Percentiles rank a stretch among this genome's conserved stretches.
Conservation (phyloP, 2,888 invertebrate genomes). For the Limenitis camilla region DNA sequence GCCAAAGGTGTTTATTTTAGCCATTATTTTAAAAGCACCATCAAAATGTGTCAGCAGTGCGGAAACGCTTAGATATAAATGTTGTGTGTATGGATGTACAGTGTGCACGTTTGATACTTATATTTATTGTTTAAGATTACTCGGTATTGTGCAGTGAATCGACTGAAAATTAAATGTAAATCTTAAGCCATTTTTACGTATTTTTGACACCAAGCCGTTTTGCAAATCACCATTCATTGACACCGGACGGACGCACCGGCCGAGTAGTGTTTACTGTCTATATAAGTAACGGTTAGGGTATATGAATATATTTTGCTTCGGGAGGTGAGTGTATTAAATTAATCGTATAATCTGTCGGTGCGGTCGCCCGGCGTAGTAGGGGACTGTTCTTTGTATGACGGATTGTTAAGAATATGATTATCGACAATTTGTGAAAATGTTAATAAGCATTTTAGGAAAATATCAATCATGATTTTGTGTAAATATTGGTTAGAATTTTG, state of each 20-base stretch:
- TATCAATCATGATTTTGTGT: no score
- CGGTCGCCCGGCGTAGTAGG: not conserved
- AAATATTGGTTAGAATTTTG: no score
- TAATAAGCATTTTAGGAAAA: no score
- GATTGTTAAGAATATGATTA: no score
- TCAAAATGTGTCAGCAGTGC: not conserved
- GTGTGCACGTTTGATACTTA: slow-evolving; percentile 6
- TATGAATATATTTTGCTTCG: slow-evolving; percentile 21
- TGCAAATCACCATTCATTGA: slow-evolving; percentile 2
- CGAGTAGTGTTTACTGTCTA: slow-evolving; percentile 7
- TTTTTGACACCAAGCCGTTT: not conserved
- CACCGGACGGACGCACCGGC: slow-evolving; percentile 11
- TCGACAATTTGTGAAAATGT: no score
- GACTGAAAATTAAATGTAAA: no score
- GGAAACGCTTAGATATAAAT: not conserved
- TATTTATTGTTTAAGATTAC: slow-evolving; percentile 1
- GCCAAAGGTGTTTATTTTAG: slow-evolving; percentile 35
- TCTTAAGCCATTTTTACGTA: no score
- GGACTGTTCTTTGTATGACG: no score
- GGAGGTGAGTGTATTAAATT: slow-evolving; percentile 20
- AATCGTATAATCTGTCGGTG: slow-evolving; percentile 6
- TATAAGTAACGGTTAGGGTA: slow-evolving; percentile 5
- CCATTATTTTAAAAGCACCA: slow-evolving; percentile 2
- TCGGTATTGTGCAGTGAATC: not conserved
- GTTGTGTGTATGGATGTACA: slow-evolving; percentile 2